phyloP scores from a whole-genome alignment of 2,113 vertebrate species.

The Cyanistes caeruleus region DNA sequence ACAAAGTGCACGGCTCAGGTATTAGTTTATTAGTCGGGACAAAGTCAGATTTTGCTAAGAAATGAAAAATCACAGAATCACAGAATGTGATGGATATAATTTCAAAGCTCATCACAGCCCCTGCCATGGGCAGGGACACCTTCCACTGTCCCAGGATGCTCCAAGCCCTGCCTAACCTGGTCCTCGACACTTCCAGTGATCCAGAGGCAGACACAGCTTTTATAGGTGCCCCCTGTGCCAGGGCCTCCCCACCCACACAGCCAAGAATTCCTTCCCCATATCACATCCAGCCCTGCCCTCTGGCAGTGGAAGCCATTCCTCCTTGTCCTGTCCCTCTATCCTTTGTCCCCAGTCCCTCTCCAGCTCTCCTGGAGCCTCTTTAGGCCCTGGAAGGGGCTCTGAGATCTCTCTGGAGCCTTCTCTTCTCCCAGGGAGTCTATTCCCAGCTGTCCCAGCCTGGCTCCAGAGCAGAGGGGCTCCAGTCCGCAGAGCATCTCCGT shows the following conservation, averaged over 20 bases:
- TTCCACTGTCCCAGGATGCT: background rate
- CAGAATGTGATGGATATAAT: background rate
- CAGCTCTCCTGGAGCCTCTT: background rate
- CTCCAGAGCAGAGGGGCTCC: background rate
- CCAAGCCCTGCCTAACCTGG: background rate
- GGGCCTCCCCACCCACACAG: accelerated
- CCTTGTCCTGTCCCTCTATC: background rate
- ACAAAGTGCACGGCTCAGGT: accelerated
- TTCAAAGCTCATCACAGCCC: background rate
- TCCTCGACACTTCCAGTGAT: background rate
- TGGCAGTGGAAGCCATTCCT: background rate
- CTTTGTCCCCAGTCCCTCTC: background rate
- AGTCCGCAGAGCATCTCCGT: accelerated
- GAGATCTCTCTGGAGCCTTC: background rate
- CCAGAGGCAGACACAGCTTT: accelerated
- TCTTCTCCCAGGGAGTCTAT: accelerated
- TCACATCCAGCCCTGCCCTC: accelerated
- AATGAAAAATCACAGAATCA: background rate
- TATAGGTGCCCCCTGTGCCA: background rate
- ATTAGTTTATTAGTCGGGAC: background rate
- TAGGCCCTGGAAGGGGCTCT: accelerated
- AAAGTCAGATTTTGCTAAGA: background rate
- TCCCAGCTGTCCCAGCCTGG: background rate
- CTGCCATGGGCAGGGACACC: background rate
- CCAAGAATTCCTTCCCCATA: accelerated